A percentile compares a stretch with the other conserved stretches of the same genome.
These are phyloP conservation scores for Trichacis sp. DNA, from an alignment of 2,888 invertebrate genomes.

Conservation along the genomic window DNA sequence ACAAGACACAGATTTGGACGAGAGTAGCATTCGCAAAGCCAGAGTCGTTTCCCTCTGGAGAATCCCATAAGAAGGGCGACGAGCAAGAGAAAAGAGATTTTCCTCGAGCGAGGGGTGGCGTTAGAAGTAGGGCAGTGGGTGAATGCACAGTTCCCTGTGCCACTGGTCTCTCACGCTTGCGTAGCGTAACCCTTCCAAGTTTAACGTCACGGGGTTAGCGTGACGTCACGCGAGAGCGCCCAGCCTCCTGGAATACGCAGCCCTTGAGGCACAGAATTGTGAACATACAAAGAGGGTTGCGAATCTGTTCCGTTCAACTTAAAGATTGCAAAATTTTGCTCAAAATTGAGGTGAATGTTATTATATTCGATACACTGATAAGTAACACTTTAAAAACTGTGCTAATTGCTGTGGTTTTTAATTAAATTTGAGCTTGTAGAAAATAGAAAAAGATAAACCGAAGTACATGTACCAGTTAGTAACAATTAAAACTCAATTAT, in stretches of 20 bases:
- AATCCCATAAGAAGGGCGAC: not conserved
- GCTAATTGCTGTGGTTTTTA: too few species aligned
- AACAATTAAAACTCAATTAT: too few species aligned
- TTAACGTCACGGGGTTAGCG: constrained; percentile 2
- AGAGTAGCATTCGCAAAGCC: not conserved
- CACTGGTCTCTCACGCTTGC: constrained; percentile 2
- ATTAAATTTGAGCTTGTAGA: too few species aligned
- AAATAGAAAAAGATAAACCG: too few species aligned
- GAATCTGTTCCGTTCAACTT: too few species aligned
- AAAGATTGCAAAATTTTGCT: too few species aligned
- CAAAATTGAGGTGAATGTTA: too few species aligned
- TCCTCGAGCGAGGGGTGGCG: not conserved
- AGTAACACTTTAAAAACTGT: too few species aligned
- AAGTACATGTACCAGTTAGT: too few species aligned
- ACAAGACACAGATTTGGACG: not conserved
- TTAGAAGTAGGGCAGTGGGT: constrained; percentile 6
- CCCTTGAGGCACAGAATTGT: not conserved
- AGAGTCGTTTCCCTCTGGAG: not conserved
- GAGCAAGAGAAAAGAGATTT: not conserved
- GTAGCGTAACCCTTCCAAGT: constrained; percentile 6
- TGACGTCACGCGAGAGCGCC: constrained; percentile 5
- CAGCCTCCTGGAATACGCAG: not conserved
- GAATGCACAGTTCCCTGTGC: not conserved
- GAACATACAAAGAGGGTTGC: not conserved
- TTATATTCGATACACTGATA: too few species aligned